These are phyloP conservation scores for Ectobius pallidus DNA, from an alignment of 2,888 invertebrate species.

Conservation along the genomic window DNA sequence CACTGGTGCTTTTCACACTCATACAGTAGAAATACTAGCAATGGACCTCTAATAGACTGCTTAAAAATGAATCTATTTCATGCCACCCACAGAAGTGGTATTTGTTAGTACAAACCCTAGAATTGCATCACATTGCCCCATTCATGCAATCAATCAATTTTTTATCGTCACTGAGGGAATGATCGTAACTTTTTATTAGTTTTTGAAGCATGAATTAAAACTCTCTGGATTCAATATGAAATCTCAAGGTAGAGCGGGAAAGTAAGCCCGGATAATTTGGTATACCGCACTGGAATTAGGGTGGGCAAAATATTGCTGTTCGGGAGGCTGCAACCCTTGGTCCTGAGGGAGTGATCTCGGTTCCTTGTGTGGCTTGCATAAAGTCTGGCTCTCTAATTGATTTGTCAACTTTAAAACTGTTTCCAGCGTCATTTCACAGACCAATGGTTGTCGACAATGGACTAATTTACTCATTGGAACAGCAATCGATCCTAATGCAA, in stretches of 20 bases:
- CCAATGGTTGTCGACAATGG: too few species aligned
- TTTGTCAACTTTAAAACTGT: too few species aligned
- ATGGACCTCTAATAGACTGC: too few species aligned
- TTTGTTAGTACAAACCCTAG: too few species aligned
- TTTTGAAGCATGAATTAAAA: slow-evolving; percentile 19
- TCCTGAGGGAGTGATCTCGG: not conserved
- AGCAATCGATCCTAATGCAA: too few species aligned
- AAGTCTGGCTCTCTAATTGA: too few species aligned
- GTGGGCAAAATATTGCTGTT: not conserved
- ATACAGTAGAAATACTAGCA: too few species aligned
- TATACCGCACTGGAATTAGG: not conserved
- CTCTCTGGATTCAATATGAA: not conserved
- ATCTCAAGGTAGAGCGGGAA: not conserved
- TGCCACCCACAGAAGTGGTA: too few species aligned
- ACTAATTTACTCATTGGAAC: too few species aligned
- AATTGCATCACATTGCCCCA: not conserved
- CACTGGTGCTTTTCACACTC: too few species aligned
- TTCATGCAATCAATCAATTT: not conserved
- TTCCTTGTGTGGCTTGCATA: not conserved
- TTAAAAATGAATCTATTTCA: too few species aligned
- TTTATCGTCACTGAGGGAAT: slow-evolving; percentile 18
- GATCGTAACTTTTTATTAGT: slow-evolving; percentile 17
- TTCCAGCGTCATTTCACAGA: too few species aligned
- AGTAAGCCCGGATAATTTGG: not conserved
- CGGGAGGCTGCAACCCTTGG: not conserved